phyloP scores from a whole-genome alignment of 2,888 invertebrate genomes.

The Meta bourneti region DNA sequence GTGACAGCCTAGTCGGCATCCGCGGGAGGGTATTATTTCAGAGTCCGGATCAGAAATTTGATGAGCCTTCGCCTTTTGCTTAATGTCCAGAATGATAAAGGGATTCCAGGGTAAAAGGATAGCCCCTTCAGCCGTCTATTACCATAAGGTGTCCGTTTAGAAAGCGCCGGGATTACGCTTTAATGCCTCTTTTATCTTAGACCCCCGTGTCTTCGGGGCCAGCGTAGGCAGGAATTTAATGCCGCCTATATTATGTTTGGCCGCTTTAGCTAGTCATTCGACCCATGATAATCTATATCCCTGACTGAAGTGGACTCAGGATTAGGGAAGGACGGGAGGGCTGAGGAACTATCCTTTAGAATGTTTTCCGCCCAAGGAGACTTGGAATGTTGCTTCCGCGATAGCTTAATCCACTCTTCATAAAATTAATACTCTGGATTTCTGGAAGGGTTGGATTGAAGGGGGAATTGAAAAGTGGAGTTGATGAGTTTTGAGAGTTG shows the following conservation, averaged over 20 bases:
- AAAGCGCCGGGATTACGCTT: constrained; percentile 73
- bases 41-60: constrained; percentile 73
- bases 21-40: constrained; percentile 63
- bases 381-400: background rate
- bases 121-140: constrained; percentile 64
- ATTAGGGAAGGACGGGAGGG: constrained; percentile 29
- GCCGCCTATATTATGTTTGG: constrained; percentile 72
- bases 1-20: constrained; percentile 50
- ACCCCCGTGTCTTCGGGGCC: constrained; percentile 21
- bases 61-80: constrained; percentile 74
- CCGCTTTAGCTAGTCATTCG: constrained; percentile 44
- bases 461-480: background rate
- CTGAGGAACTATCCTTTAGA: constrained; percentile 24
- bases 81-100: constrained; percentile 76
- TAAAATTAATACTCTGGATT: constrained; percentile 50
- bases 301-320: constrained; percentile 42
- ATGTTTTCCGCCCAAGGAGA: constrained; percentile 28
- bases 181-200: constrained; percentile 74
- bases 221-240: constrained; percentile 45
- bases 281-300: constrained; percentile 53
- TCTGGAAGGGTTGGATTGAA: background rate
- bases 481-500: background rate
- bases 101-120: constrained; percentile 56
- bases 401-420: constrained; percentile 44
- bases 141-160: constrained; percentile 75